Base-by-base conservation (phyloP, 1,140 invertebrate species). In the Drosophila repleta region DNA sequence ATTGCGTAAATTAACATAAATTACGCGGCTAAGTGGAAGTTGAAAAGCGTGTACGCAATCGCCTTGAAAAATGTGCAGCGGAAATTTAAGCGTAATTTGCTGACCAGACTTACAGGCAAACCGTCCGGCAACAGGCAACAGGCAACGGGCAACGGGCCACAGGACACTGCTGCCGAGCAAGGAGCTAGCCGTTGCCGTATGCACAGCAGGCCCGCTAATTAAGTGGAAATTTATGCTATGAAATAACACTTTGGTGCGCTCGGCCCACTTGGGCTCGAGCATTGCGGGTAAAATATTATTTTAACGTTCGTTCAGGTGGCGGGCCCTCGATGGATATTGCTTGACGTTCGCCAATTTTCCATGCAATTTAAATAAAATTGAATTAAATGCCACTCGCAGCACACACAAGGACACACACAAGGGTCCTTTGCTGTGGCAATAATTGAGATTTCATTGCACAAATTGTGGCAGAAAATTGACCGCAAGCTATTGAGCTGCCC, bases 1-100 rank as follows among this genome's bases (percentile, higher is more conserved):
- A 85, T 85, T 78, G 82, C 82, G 82, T 85, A 74, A 87, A 85
- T 85, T 85, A 87, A 73, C 82, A 87, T 88, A 87, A 87, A 88
- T 87, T 87, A 79, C 79, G 21, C 29, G 58, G 61, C 74, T 83
- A 89, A 87, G 74, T 85, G 79, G 75, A 69, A 75, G 79, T 83
- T 70, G 64, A 66, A 82, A 82, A 72, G 67, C 75, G 74, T 82
- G 83, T 87, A 88, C 74, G 75, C 83, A 89, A 89, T 88, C 79
- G 83, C 83, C 79, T 87, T 88, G 83, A 87, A 85, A 85, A 85
- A 82, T 85, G 82, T 82, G 82, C 82, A 82, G 51, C 82, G 82
- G 82, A 85, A 85, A 85, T 87, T 87, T 87, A 85, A 85, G 78
- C 78, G 80, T 72, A 85, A 87, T 87, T 85, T 85, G 66, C 78